Evolutionary conservation across 1,140 invertebrate genomes (phyloP).

Genomic region (Atta texana): DNA sequence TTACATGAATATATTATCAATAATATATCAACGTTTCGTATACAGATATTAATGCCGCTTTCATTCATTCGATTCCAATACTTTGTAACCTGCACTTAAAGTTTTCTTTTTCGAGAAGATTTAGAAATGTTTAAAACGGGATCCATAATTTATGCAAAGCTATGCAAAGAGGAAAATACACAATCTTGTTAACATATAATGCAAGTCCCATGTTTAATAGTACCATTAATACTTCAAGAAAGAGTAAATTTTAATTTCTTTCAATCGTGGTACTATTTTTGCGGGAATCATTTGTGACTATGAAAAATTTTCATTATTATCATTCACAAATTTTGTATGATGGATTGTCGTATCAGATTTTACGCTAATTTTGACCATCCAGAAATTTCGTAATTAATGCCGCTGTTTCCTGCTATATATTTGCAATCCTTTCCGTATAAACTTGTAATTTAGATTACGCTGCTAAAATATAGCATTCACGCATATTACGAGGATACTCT

Average conservation of each 20-base stretch:
- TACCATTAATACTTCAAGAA: not conserved
- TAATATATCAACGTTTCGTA: not conserved
- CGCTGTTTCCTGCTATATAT: not conserved
- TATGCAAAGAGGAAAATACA: not conserved
- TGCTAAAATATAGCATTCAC: conserved; percentile 23
- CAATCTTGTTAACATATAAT: conserved; percentile 12
- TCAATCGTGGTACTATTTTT: not conserved
- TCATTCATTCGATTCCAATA: not conserved
- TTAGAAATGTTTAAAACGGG: conserved; percentile 13
- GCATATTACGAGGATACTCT: not conserved
- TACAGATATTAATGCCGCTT: conserved; percentile 39
- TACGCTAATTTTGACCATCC: not conserved
- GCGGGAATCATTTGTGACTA: not conserved
- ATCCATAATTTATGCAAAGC: conserved; percentile 31
- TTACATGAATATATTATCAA: conserved; percentile 32
- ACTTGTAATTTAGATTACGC: conserved; percentile 35
- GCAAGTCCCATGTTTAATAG: conserved; percentile 21
- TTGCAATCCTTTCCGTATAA: not conserved
- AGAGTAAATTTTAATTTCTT: conserved; percentile 46
- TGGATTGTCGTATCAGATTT: not conserved
- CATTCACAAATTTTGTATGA: not conserved
- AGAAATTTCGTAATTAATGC: not conserved
- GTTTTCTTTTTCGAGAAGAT: conserved; percentile 9
- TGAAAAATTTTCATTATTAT: not conserved
- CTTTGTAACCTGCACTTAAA: conserved; percentile 29